phyloP scores from a whole-genome alignment of 2,797 vertebrate genomes.

The Molossus molossus region DNA sequence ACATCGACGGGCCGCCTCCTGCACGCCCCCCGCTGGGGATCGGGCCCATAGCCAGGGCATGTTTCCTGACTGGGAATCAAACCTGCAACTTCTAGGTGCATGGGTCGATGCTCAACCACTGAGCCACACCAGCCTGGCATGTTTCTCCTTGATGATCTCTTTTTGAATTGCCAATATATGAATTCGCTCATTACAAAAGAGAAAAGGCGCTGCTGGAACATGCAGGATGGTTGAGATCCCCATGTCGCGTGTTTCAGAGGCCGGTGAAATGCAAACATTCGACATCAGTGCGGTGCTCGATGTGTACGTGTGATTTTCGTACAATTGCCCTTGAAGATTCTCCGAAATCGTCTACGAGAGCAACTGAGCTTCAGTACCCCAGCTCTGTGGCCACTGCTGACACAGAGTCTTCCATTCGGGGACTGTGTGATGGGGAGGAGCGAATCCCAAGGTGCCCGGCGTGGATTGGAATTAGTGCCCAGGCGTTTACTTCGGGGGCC shows the following conservation, averaged over 20 bases:
- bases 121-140: too few relatives aligned
- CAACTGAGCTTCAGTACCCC: background rate
- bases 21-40: too few relatives aligned
- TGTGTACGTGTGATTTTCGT: background rate
- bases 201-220: background rate
- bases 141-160: conserved; percentile 17
- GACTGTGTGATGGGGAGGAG: background rate
- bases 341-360: background rate
- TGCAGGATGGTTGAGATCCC: background rate
- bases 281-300: accelerated
- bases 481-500: background rate
- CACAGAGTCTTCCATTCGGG: background rate
- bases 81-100: too few relatives aligned
- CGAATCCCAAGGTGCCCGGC: background rate
- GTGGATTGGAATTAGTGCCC: background rate
- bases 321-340: background rate
- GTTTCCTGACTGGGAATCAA: too few relatives aligned
- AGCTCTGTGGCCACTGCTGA: background rate
- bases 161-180: conserved; percentile 62
- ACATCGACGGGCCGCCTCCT: too few relatives aligned
- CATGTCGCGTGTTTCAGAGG: background rate
- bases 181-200: conserved; percentile 58
- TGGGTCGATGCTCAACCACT: too few relatives aligned
- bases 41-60: too few relatives aligned
- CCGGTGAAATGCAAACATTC: background rate